Conservation (phyloP, 2,113 vertebrate species). For the Lagenorhynchus albirostris region DNA sequence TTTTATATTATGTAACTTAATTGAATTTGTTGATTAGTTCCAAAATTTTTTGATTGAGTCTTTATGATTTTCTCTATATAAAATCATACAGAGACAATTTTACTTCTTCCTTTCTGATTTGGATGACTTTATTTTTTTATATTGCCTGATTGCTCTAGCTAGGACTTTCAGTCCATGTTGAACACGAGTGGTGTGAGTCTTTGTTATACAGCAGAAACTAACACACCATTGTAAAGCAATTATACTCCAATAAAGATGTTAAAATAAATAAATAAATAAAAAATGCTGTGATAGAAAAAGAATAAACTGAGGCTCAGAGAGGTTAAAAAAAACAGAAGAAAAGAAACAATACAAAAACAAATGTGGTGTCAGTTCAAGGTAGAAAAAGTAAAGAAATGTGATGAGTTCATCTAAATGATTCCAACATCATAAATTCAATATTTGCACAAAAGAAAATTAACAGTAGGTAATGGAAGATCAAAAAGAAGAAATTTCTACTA, state of each 20-base stretch:
- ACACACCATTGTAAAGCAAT: too few species aligned
- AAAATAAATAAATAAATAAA: too few species aligned
- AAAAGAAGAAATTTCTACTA: not conserved
- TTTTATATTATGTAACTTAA: not conserved
- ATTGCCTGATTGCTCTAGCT: not conserved
- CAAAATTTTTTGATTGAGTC: not conserved
- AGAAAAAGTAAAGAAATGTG: constrained; percentile 28
- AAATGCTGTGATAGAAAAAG: too few species aligned
- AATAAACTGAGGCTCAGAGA: too few species aligned
- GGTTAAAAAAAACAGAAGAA: too few species aligned
- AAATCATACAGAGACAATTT: not conserved
- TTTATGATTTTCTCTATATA: not conserved
- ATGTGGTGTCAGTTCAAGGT: not conserved
- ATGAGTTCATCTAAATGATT: constrained; percentile 31
- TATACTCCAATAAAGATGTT: too few species aligned
- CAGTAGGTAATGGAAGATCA: not conserved
- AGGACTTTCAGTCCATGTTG: not conserved
- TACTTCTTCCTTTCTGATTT: not conserved
- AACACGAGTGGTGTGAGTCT: not conserved
- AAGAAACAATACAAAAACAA: constrained; percentile 46
- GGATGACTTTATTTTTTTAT: not conserved
- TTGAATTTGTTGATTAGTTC: not conserved
- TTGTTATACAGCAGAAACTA: too few species aligned
- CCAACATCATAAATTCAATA: not conserved
- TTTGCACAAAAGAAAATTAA: constrained; percentile 22